Evolutionary conservation across 2,888 invertebrate genomes (phyloP), one percentile per base, ranked within the genome.

Genomic region (Hoplodrina blanda): DNA sequence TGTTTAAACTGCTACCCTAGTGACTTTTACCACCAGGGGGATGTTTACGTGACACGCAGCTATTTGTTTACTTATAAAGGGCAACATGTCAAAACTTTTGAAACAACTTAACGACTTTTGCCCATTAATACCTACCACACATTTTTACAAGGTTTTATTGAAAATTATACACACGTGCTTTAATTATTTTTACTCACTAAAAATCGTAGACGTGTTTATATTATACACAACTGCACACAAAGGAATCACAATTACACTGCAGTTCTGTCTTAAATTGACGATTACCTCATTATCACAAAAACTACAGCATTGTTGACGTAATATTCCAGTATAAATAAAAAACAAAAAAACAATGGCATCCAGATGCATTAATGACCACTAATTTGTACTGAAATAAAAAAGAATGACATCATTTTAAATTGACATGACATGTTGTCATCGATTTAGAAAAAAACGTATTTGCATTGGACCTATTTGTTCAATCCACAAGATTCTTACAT

Each of bases 401-500:
- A 37, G 25, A 50, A 56, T 82, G 75, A 81, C 62, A 69, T 78
- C 70, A 84, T n/a, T 13, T 52, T 55, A 66, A 65, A 65, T 68
- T 62, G 50, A 37, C 41, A 62, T 64, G 50, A 20, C 41, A 62
- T 64, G 53, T 53, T 5, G 37, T 66, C 61, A 70, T 70, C 55
- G 60, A 78, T 62, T 37, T 19, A 37, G 8, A 65, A 57, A 64
- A 63, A 20, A 17, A 44, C 8, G 19, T n/a, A 20, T 30, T 53
- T 20, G n/a, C 19, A 33, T 37, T 37, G 25, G 1, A 44, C 2
- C 19, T 71, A 41, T 66, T 46, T 46, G 44, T 5, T 46, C 54
- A 37, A 37, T 93, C 94, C 91, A 88, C 73, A 84, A 67, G 85
- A 90, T 85, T 90, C 91, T 88, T 81, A 86, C 88, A 84, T 70